A percentile compares a stretch with the other conserved stretches of the same genome.
Conservation (phyloP, 2,888 invertebrate species). For the Tuberolachnus salignus region DNA sequence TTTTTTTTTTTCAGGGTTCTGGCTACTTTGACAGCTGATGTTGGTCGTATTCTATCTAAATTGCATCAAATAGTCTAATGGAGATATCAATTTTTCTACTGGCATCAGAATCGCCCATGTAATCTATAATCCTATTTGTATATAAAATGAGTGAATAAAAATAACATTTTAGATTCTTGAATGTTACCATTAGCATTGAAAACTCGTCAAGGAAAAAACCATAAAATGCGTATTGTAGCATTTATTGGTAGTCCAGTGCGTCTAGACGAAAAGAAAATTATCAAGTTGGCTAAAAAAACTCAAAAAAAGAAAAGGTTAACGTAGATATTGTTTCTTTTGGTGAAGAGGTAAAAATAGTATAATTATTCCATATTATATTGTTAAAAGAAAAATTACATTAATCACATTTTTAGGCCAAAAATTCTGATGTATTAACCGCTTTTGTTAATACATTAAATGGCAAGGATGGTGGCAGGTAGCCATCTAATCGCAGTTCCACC, state of each 20-base stretch:
- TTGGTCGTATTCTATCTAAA: constrained; percentile 91
- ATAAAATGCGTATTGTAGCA: constrained; percentile 97
- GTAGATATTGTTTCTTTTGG: constrained; percentile 98
- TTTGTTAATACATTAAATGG: constrained; percentile 97
- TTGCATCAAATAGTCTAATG: constrained; percentile 94
- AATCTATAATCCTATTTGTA: constrained; percentile 63
- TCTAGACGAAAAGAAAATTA: constrained; percentile 88
- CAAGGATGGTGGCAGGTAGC: constrained; percentile 86
- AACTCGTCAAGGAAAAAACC: constrained; percentile 98
- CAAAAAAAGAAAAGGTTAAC: constrained; percentile 99
- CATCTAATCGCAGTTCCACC: constrained; percentile 97
- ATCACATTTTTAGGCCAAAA: constrained; percentile 66
- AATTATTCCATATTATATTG: neutral
- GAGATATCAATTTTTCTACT: constrained; percentile 86
- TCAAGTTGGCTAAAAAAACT: constrained; percentile 93
- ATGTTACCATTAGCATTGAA: constrained; percentile 80
- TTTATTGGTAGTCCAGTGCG: constrained; percentile 97
- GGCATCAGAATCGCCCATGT: constrained; percentile 96
- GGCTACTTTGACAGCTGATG: constrained; percentile 95
- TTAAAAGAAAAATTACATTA: neutral
- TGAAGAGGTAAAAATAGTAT: constrained; percentile 72
- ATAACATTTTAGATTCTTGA: constrained; percentile 12
- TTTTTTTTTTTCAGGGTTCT: constrained; percentile 68
- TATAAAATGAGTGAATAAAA: neutral
- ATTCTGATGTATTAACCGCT: constrained; percentile 84